phyloP scores from a whole-genome alignment of 2,888 invertebrate genomes.

The Cosmorhoe ocellata region DNA sequence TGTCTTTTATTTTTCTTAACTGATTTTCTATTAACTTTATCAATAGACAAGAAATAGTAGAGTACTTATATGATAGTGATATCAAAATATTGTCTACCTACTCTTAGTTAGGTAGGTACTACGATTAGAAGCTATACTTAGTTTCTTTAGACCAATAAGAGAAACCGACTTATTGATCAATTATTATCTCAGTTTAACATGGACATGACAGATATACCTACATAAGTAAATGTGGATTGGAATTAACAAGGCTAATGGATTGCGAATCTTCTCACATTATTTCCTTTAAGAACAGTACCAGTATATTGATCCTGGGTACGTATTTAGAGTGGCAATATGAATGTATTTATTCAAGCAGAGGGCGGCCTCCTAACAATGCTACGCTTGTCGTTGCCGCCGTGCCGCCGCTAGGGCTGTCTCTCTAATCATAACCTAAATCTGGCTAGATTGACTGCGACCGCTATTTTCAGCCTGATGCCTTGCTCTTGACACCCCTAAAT shows the following conservation, averaged over 20 bases:
- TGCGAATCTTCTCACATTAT: slow-evolving; percentile 42
- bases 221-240: background rate
- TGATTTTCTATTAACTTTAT: too few relatives aligned
- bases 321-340: slow-evolving; percentile 81
- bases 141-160: too few relatives aligned
- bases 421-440: slow-evolving; percentile 3
- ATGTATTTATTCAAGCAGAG: slow-evolving; percentile 81
- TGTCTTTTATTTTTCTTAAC: too few relatives aligned
- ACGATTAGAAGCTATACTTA: too few relatives aligned
- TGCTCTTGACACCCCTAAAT: too few relatives aligned
- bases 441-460: background rate
- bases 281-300: slow-evolving; percentile 45
- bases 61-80: too few relatives aligned
- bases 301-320: slow-evolving; percentile 62
- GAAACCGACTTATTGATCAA: too few relatives aligned
- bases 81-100: too few relatives aligned
- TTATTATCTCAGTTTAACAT: too few relatives aligned
- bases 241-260: slow-evolving; percentile 27
- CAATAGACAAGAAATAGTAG: too few relatives aligned
- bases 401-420: slow-evolving; percentile 58
- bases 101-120: too few relatives aligned
- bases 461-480: background rate
- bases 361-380: slow-evolving; percentile 81
- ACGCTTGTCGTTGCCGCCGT: slow-evolving; percentile 75
- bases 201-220: too few relatives aligned